phyloP scores from a whole-genome alignment of 2,113 vertebrate genomes.

The Prietella phreatophila region DNA sequence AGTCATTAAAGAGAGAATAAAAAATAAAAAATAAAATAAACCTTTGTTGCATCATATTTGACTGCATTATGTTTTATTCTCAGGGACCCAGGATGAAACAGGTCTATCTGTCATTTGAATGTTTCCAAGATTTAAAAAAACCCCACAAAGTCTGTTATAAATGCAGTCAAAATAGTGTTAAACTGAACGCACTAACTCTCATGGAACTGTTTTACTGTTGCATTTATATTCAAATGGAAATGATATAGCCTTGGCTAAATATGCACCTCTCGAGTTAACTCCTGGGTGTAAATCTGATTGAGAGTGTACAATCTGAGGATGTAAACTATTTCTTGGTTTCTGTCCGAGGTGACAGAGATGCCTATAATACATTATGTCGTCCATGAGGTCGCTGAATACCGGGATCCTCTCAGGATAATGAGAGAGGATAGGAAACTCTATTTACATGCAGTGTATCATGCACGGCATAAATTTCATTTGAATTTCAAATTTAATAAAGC shows the following conservation, averaged over 20 bases:
- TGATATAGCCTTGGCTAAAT: not conserved
- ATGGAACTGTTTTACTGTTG: not conserved
- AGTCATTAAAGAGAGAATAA: not conserved
- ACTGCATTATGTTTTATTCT: not conserved
- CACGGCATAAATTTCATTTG: conserved; percentile 99
- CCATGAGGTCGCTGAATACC: conserved; percentile 28
- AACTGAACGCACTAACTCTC: not conserved
- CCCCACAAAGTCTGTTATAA: not conserved
- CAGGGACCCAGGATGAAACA: not conserved
- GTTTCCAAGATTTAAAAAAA: not conserved
- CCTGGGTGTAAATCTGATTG: not conserved
- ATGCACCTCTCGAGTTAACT: not conserved
- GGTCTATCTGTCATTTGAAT: not conserved
- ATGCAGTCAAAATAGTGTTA: not conserved
- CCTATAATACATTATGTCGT: conserved; percentile 30
- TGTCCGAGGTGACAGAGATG: conserved; percentile 23
- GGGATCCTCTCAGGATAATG: conserved; percentile 74
- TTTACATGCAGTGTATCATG: conserved; percentile 91
- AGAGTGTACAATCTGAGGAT: not conserved
- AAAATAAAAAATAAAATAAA: too few relatives aligned
- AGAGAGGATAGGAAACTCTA: conserved; percentile 68
- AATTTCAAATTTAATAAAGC: conserved; percentile 99
- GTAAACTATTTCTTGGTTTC: conserved; percentile 10
- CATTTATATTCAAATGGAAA: not conserved
- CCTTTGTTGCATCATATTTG: not conserved